Evolutionary conservation across 2,113 vertebrate genomes (phyloP).

Genomic region (Ovibos moschatus): DNA sequence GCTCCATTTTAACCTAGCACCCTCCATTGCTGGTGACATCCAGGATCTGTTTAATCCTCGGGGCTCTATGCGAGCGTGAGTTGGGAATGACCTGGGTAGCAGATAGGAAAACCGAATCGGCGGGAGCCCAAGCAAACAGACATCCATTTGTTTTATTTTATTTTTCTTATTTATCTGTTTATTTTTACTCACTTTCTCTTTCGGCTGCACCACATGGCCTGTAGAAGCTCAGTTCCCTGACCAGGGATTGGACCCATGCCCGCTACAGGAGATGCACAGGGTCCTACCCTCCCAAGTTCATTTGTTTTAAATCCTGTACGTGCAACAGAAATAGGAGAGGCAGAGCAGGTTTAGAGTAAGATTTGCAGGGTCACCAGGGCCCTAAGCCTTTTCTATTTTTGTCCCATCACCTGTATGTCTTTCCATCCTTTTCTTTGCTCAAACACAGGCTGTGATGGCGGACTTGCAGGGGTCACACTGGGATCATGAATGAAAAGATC

Average conservation of each 20-base stretch:
- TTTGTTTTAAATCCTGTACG: background rate
- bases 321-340: background rate
- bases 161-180: background rate
- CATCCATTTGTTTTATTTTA: background rate
- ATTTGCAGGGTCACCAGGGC: background rate
- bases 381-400: background rate
- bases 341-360: too few species aligned
- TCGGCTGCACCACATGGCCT: background rate
- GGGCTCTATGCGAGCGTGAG: too few species aligned
- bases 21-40: background rate
- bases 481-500: too few species aligned
- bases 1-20: background rate
- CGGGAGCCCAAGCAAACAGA: fast-evolving
- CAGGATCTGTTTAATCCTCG: background rate
- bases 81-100: background rate
- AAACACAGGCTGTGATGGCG: too few species aligned
- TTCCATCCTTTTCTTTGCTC: too few species aligned
- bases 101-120: background rate
- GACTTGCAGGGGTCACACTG: too few species aligned
- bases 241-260: background rate
- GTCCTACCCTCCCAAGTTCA: background rate
- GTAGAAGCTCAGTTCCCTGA: background rate
- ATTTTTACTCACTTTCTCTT: background rate
- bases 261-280: fast-evolving
- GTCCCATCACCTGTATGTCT: background rate